Base-by-base conservation (phyloP, 1,140 invertebrate genomes). In the Apis cerana region DNA sequence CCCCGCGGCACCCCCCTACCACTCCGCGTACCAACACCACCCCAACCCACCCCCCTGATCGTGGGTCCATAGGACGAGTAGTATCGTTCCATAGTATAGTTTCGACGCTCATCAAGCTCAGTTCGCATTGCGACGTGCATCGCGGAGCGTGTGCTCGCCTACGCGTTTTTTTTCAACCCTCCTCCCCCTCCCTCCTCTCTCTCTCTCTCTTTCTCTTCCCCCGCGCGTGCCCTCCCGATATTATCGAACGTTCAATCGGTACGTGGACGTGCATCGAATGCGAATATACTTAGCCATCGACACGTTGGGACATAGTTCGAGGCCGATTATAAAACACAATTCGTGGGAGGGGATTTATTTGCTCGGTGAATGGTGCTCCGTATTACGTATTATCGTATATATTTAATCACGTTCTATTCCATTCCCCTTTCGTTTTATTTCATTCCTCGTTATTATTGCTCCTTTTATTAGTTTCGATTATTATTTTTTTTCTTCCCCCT, bases 101-200 rank as follows among this genome's bases (percentile, higher is more conserved):
- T 85, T 85, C 75, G 78, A 80, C 88, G 86, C 82, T 88, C 90
- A 87, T 89, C 88, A 89, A 85, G 88, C 78, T 90, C 87, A 86
- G 83, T 90, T 91, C 86, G 75, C 75, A 80, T 89, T 86, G 83
- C 75, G 88, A 88, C 84, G 88, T 89, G 86, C 85, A 85, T 87
- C 85, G 86, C 85, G 79, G 33, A 43, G 87, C 83, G 83, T 71
- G 68, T 85, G 58, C 74, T 75, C 77, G 21, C 54, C 12, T 62
- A 48, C 43, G n/a, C 50, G 52, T 27, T 72, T 59, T 72, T 58
- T 52, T 69, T n/a, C 27, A 19, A 56, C 21, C 48, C 33, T 58
- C 58, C n/a, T 69, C 80, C 72, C 23, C 76, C 43, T 54, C 68
- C 48, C 33, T 69, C 21, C 58, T 67, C 33, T 43, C 33, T 0